Evolutionary conservation across 1,140 invertebrate species (phyloP).

Genomic region (Danaus plexippus): DNA sequence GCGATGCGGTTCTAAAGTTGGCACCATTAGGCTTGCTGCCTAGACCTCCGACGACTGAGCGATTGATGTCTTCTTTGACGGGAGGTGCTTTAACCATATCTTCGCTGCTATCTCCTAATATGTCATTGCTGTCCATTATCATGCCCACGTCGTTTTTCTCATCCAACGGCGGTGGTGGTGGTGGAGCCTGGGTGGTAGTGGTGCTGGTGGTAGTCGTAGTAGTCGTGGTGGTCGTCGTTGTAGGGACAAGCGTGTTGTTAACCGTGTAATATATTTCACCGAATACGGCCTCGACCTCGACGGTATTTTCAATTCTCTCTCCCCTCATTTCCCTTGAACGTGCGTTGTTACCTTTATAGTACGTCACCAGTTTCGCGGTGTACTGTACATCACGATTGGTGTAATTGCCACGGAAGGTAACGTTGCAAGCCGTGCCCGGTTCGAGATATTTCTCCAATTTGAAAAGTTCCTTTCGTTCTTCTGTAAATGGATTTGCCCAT

Average conservation of each 20-base stretch:
- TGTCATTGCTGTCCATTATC: constrained; percentile 55
- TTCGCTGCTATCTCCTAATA: constrained; percentile 55
- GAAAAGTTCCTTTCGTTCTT: constrained; percentile 73
- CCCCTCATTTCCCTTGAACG: constrained; percentile 68
- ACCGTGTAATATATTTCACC: constrained; percentile 81
- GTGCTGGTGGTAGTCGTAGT: constrained; percentile 79
- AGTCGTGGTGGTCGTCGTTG: constrained; percentile 80
- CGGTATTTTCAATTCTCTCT: constrained; percentile 75
- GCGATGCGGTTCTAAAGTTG: constrained; percentile 29
- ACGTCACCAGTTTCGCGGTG: constrained; percentile 77
- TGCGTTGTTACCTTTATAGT: constrained; percentile 76
- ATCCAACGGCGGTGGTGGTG: constrained; percentile 48
- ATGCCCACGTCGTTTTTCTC: constrained; percentile 56
- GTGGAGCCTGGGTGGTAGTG: constrained; percentile 72
- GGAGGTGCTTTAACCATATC: constrained; percentile 40
- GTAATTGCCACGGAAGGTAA: constrained; percentile 80
- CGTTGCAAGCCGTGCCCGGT: constrained; percentile 84
- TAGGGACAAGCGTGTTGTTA: constrained; percentile 83
- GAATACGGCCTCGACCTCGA: constrained; percentile 79
- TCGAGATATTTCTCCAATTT: constrained; percentile 76
- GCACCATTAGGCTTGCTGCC: constrained; percentile 43
- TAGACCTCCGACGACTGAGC: constrained; percentile 51
- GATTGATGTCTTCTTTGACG: constrained; percentile 58
- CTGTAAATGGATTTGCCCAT: constrained; percentile 77
- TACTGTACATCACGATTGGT: constrained; percentile 82